Evolutionary conservation across 2,797 vertebrate genomes (phyloP).

Genomic region (Epinephelus awoara): DNA sequence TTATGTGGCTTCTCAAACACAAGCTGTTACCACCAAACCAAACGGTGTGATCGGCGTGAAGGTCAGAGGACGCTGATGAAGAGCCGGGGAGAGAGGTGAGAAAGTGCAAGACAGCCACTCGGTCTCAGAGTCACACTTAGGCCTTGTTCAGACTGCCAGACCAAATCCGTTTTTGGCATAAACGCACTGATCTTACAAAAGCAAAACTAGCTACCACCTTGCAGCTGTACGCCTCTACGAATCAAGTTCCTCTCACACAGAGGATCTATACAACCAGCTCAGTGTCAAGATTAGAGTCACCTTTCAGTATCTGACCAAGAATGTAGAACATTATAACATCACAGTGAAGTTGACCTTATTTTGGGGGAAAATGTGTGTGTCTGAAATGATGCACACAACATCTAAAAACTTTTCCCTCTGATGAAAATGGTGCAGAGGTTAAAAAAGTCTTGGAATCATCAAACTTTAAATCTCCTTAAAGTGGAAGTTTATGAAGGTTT

Average conservation of each 20-base stretch:
- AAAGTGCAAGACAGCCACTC: neutral
- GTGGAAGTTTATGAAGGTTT: constrained; percentile 2
- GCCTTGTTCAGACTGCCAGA: too few species aligned
- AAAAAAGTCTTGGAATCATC: neutral
- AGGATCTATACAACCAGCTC: too few species aligned
- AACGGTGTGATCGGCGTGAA: constrained; percentile 1
- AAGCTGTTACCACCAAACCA: constrained; percentile 32
- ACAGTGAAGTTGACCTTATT: too few species aligned
- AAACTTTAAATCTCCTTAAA: constrained; percentile 27
- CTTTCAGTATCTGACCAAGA: too few species aligned
- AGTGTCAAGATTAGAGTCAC: too few species aligned
- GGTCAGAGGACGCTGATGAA: constrained; percentile 11
- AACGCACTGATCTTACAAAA: too few species aligned
- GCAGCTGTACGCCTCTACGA: too few species aligned
- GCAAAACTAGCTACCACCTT: too few species aligned
- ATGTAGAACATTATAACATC: too few species aligned
- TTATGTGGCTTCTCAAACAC: constrained; percentile 37
- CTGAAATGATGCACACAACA: neutral
- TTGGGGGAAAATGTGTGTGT: neutral
- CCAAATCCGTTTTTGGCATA: too few species aligned
- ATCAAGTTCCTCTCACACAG: too few species aligned
- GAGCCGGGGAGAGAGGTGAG: neutral
- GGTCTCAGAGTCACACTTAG: too few species aligned
- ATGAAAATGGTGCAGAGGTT: neutral
- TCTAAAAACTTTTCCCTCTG: neutral